A percentile compares a stretch with the other conserved stretches of the same genome.
Evolutionary conservation across 2,113 vertebrate species (phyloP).

Genomic region (Oxyura jamaicensis): DNA sequence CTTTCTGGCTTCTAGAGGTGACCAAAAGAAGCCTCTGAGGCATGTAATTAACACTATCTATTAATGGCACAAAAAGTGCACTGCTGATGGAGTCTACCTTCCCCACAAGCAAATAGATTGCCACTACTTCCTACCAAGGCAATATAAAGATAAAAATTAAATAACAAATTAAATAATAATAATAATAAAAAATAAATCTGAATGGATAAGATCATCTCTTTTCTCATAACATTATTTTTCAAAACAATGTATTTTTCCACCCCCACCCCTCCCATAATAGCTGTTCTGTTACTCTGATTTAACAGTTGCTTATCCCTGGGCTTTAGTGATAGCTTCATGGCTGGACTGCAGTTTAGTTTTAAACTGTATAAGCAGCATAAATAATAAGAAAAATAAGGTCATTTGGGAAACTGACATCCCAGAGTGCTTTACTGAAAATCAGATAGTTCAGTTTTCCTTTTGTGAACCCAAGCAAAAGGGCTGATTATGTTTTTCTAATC

Average conservation of each 20-base stretch:
- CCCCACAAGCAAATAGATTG: not conserved
- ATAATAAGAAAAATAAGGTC: not conserved
- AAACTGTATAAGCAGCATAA: not conserved
- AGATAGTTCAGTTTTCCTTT: not conserved
- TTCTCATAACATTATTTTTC: not conserved
- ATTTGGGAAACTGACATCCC: not conserved
- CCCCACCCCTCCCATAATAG: rapidly evolving
- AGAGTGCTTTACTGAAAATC: not conserved
- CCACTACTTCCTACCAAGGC: not conserved
- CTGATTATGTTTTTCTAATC: slow-evolving; percentile 6
- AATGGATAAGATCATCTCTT: not conserved
- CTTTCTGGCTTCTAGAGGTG: not conserved
- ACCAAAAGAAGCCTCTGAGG: slow-evolving; percentile 27
- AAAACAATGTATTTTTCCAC: not conserved
- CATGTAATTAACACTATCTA: slow-evolving; percentile 19
- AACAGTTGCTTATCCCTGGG: not conserved
- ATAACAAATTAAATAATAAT: too few species aligned
- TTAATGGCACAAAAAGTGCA: not conserved
- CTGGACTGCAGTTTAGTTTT: not conserved
- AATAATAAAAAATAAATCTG: not conserved
- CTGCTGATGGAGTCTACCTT: not conserved
- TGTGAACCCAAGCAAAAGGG: not conserved
- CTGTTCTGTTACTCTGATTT: not conserved
- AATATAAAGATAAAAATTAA: not conserved
- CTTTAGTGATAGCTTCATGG: not conserved